Evolutionary conservation across 2,797 vertebrate genomes (phyloP), one percentile per base, ranked within the genome.

Genomic region (Melanotaenia trifasciata): DNA sequence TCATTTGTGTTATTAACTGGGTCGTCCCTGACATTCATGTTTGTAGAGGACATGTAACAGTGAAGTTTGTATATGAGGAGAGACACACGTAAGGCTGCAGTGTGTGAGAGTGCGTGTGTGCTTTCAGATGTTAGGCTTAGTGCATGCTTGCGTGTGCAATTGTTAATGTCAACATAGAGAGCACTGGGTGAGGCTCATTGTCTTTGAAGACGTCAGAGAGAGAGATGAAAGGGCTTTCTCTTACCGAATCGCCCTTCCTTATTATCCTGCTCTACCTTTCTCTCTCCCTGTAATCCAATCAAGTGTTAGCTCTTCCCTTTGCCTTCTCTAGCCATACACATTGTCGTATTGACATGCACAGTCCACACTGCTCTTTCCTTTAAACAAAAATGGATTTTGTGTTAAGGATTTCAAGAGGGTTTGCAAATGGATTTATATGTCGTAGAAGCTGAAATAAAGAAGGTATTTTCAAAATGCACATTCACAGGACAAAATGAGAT

Each of bases 181-280:
- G 74, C 84, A 85, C 73, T 58, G 76, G 79, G 74, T 86, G 86
- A 90, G 76, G 87, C 84, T 91, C 89, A 92, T 91, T 93, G 93
- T 92, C 92, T 95, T 93, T 94, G 92, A 94, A 93, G 92, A 88
- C 68, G 80, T 91, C 87, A 92, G 84, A 75, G 67, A 60, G 67
- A 60, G 76, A 94, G 90, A 94, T 93, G 91, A 95, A 95, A 94
- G 92, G 76, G 76, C 76, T 84, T 71, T 72, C 73, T 89, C 88
- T 80, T 67, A 58, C 75, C 80, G 67, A 78, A 70, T 69, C 81
- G 76, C 51, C 75, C 70, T 79, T 70, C 57, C 68, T 76, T 63
- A 68, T 82, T 86, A 76, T 72, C 71, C 75, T 62, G 51, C 70
- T 80, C 79, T 80, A 79, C 79, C 80, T 85, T 82, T 78, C 72